Evolutionary conservation across 2,888 invertebrate genomes (phyloP), one percentile per base, ranked within the genome.

Genomic region (Chrysina gloriosa): DNA sequence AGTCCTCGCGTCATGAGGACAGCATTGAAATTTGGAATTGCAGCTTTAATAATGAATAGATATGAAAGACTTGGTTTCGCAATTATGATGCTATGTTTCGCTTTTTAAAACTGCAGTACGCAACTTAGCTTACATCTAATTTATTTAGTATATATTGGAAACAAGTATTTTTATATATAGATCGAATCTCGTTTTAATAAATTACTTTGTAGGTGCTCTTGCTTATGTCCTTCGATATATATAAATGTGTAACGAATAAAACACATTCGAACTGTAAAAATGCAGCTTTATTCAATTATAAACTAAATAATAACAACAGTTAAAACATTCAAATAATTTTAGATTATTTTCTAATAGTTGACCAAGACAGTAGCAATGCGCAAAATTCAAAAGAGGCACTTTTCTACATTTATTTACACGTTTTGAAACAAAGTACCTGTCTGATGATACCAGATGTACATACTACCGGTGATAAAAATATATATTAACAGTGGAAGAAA

Each of bases 231-330:
- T 50, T 27, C 16, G 14, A 9, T 21, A 21, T 36, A 36, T 23
- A n/a, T 23, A n/a, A 39, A 39, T 11, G 27, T 23, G 5, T 29
- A 50, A 16, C 4, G 16, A 68, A 67, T 61, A 65, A 65, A 68
- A 63, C 5, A 29, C 19, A 23, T 19, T 48, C 19, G 50, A 77
- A 77, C 78, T 81, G 81, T 82, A 82, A 82, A 82, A 82, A 82
- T 82, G 82, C 81, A 81, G 82, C 82, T 82, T 82, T 82, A 82
- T 81, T 82, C 77, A 78, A 77, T 78, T 80, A 79, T 77, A 80
- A 81, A 79, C 78, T 73, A 81, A 80, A 80, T 77, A 73, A 77
- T 81, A 80, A 80, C 80, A 81, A 81, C 80, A 81, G 80, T 80
- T 79, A 80, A 79, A 80, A 81, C 80, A 80, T 79, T 76, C 69